These are phyloP conservation scores for Dallia pectoralis DNA, from an alignment of 2,797 vertebrate genomes.

Conservation along the genomic window DNA sequence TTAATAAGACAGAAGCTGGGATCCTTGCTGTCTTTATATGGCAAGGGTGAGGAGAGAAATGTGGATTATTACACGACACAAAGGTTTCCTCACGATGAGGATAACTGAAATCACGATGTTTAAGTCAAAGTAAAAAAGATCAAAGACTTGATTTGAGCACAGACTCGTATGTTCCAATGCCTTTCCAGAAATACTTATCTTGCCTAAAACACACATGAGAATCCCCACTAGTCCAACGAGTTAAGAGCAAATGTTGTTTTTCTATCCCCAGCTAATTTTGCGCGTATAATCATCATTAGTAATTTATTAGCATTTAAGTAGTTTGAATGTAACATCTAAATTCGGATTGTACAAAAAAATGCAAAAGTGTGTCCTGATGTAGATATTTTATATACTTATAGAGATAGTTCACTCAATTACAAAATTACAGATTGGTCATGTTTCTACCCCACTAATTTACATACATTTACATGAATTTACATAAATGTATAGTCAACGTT, in stretches of 20 bases:
- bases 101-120: neutral
- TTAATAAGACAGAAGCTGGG: slow-evolving; percentile 21
- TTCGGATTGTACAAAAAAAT: no score
- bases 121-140: neutral
- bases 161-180: neutral
- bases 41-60: slow-evolving; percentile 6
- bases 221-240: neutral
- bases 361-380: no score
- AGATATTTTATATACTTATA: no score
- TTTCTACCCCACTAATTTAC: no score
- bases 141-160: slow-evolving; percentile 1
- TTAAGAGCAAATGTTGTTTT: neutral
- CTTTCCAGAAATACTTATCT: neutral
- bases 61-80: neutral
- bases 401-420: no score
- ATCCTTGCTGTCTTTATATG: neutral
- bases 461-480: no score
- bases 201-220: neutral
- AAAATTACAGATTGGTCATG: no score
- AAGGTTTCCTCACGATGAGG: neutral
- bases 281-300: no score
- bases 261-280: no score
- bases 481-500: no score
- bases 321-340: no score
- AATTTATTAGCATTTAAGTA: no score